Percentiles rank a stretch among this genome's conserved stretches.
Conservation (phyloP, 2,113 vertebrate genomes). For the Daboia siamensis region DNA sequence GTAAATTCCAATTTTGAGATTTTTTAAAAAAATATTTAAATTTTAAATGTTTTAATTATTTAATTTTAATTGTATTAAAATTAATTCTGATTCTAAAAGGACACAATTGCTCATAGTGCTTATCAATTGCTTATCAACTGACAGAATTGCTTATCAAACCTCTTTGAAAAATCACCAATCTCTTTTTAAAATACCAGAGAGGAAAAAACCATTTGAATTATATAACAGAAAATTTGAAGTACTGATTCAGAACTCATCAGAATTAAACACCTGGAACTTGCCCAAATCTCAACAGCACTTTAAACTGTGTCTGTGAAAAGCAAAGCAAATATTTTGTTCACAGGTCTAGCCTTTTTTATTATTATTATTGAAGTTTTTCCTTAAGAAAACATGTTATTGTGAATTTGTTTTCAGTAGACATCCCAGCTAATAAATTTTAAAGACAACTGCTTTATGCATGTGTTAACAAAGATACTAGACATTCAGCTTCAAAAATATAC, state of each 20-base stretch:
- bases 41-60: not conserved
- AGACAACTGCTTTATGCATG: not conserved
- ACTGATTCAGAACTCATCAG: not conserved
- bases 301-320: not conserved
- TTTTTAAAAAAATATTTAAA: not conserved
- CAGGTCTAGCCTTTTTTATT: not conserved
- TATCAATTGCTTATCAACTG: no score
- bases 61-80: not conserved
- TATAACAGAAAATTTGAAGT: not conserved
- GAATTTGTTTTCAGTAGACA: constrained; percentile 35
- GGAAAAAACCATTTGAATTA: not conserved
- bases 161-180: not conserved
- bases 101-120: not conserved
- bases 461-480: constrained; percentile 28
- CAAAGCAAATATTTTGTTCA: not conserved
- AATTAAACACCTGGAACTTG: not conserved
- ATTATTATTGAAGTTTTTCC: not conserved
- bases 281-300: not conserved
- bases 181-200: not conserved
- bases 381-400: not conserved
- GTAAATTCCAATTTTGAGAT: not conserved
- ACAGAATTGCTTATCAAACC: no score
- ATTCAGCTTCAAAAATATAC: not conserved
- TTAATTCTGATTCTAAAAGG: not conserved
- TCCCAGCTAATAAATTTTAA: constrained; percentile 28